Base-by-base conservation (phyloP, 37 sponge, comb jelly and placozoan species). In the Lycopodina hypogea region DNA sequence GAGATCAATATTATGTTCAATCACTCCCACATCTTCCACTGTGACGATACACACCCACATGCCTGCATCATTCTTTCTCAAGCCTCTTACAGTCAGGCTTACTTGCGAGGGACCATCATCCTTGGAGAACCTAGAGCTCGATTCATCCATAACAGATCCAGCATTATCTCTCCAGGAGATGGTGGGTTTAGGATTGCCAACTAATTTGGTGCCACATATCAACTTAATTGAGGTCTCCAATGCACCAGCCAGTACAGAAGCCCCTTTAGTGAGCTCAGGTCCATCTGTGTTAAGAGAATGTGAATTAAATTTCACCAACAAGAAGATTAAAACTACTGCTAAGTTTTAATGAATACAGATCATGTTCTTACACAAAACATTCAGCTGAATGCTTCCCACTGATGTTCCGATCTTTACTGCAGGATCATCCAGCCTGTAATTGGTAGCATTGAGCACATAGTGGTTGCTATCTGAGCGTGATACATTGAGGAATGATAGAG, bases 131-230 rank as follows among this genome's bases (percentile, higher is more conserved):
- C 72, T 59, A 12, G 29, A 29, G 45, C 33, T 32, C 14, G 21
- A 22, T 64, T 15, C 17, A 1, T 21, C 14, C 14, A 81, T 7
- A 8, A 39, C 56, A 3, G 19, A 41, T 17, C 53, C 72, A 42
- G 57, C 30, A 17, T 42, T 71, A 32, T 60, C 62, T 11, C 22
- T 79, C 81, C 81, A 81, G 35, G 35, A 58, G 18, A 81, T n/a
- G 21, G 45, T 72, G 28, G 81, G 53, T 41, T 22, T 0, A 32
- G 81, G 81, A 40, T 81, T 71, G 29, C 81, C 29, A 21, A 19
- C 45, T 7, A 81, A 26, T 30, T 61, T 57, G 19, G 81, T 71
- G 33, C 81, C 81, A 71, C 81, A 81, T 1, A 60, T 14, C 32
- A 81, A 71, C 9, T 71, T 71, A 15, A 59, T 61, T 26, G 52